Percentiles rank a stretch among this genome's conserved stretches.
Conservation (phyloP, 1,140 invertebrate genomes). For the Sinella curviseta region DNA sequence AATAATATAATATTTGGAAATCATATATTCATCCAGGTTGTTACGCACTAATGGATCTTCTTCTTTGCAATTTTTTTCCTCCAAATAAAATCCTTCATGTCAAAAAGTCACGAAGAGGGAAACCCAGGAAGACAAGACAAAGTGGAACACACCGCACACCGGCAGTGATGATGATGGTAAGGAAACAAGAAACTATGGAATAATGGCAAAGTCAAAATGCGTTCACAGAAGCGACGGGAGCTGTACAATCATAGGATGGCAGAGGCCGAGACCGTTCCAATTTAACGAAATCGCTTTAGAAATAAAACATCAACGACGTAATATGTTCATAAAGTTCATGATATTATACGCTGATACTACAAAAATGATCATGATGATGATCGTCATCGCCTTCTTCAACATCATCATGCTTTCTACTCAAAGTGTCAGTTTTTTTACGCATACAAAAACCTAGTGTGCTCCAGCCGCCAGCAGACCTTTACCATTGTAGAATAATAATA, state of each 20-base stretch:
- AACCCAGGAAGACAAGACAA: conserved; percentile 2
- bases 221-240: no score
- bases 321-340: no score
- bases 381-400: not conserved
- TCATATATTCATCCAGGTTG: no score
- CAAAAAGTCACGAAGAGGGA: conserved; percentile 23
- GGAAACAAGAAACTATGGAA: not conserved
- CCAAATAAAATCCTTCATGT: conserved; percentile 19
- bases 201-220: no score
- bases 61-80: not conserved
- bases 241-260: no score
- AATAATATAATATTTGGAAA: no score
- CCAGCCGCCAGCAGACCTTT: no score
- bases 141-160: not conserved
- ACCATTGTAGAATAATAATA: no score
- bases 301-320: not conserved
- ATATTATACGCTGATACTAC: no score
- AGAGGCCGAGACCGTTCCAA: not conserved
- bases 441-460: no score
- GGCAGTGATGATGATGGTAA: not conserved
- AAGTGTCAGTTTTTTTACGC: not conserved
- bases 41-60: conserved; percentile 26
- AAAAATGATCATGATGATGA: conserved; percentile 1
- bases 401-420: not conserved
- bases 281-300: not conserved